Evolutionary conservation across 30 jellyfish, hydroid and myxozoan genomes (phyloP), one percentile per base, ranked within the genome.

Genomic region (Rhopilema esculentum): DNA sequence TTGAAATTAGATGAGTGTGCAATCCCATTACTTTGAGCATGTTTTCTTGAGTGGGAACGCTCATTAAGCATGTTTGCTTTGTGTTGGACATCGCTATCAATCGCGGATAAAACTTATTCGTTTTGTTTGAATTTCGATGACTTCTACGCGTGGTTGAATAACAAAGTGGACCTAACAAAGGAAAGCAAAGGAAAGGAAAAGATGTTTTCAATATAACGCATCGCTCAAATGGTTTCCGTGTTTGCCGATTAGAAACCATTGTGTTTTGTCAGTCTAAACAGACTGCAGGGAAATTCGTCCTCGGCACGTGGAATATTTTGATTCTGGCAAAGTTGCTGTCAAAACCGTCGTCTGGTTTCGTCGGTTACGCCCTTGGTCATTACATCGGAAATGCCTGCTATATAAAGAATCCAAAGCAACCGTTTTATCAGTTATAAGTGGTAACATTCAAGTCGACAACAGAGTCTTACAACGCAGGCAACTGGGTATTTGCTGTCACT

Each of bases 81-180:
- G 48, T 77, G 77, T 52, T 30, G 87, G 49, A 53, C 49, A 18
- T 53, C 76, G 63, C 65, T 70, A 83, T 83, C 85, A 75, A 49
- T 40, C 27, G 48, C 80, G 28, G 77, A 70, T 69, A 76, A 27
- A 32, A 26, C n/a, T 15, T 76, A 53, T 19, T n/a, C 68, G 76
- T 71, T 69, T 83, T 83, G 92, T 83, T 57, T 24, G 28, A 50
- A 83, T 51, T 50, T 23, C 78, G 17, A 83, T 70, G 75, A 57
- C 85, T 62, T 83, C 32, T 6, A 83, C 92, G 92, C 92, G 92
- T 83, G 92, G 92, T 27, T 83, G 85, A n/a, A 27, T 51, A 50
- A 29, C 75, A 66, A 48, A 69, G 82, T 51, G 32, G 29, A 0
- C 29, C 27, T 49, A 26, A 66, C 57, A 69, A 83, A 83, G 69